A percentile compares a stretch with the other conserved stretches of the same genome.
Conservation (phyloP, 1,140 invertebrate species). For the Lycorma delicatula region DNA sequence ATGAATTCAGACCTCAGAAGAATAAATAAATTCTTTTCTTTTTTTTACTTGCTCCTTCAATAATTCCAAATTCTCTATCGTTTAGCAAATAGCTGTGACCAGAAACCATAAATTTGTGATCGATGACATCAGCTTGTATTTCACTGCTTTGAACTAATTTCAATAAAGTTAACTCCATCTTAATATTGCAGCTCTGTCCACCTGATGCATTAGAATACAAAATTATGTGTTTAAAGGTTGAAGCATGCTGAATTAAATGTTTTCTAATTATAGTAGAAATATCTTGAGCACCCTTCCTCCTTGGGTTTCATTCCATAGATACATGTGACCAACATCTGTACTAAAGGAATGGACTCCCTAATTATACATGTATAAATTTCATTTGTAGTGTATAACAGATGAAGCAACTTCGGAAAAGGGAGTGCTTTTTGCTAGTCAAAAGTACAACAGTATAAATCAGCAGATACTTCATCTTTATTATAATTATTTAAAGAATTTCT, state of each 20-base stretch:
- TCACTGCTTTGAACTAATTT: constrained; percentile 21
- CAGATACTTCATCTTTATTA: too few species aligned
- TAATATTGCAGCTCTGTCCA: constrained; percentile 23
- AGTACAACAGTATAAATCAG: too few species aligned
- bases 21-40: not conserved
- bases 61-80: constrained; percentile 17
- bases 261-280: constrained; percentile 2
- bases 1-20: not conserved
- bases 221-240: constrained; percentile 21
- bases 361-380: too few species aligned
- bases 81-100: constrained; percentile 22
- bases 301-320: too few species aligned
- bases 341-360: too few species aligned
- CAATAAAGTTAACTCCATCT: constrained; percentile 20
- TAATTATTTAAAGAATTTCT: too few species aligned
- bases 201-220: constrained; percentile 17
- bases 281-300: too few species aligned
- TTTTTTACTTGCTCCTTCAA: constrained; percentile 17
- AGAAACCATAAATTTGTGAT: constrained; percentile 24
- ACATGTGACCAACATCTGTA: too few species aligned
- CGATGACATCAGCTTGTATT: constrained; percentile 24
- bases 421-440: too few species aligned
- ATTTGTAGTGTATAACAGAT: too few species aligned
- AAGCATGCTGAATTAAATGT: constrained; percentile 22
- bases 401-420: too few species aligned